These are phyloP conservation scores for Semotilus atromaculatus DNA, from an alignment of 2,797 vertebrate species.

Conservation along the genomic window DNA sequence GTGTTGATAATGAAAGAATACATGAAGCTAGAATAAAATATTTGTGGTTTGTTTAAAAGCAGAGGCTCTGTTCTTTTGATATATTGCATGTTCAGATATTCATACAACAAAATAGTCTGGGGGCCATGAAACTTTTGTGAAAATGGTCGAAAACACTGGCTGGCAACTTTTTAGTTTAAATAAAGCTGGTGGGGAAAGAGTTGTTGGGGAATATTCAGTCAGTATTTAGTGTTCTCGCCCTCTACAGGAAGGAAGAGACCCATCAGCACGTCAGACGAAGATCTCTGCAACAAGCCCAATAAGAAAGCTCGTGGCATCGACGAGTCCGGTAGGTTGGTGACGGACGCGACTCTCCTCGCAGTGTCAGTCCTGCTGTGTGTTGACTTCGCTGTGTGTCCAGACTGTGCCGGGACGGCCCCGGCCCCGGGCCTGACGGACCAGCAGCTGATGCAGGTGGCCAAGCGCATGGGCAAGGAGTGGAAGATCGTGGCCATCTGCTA, in stretches of 20 bases:
- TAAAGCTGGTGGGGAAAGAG: too few relatives aligned
- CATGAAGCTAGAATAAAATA: too few relatives aligned
- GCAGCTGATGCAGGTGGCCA: slow-evolving; percentile 82
- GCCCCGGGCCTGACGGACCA: slow-evolving; percentile 72
- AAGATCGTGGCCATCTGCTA: slow-evolving; percentile 78
- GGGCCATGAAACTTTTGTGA: too few relatives aligned
- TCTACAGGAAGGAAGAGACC: slow-evolving; percentile 69
- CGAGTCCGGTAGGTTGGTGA: slow-evolving; percentile 71
- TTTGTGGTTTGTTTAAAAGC: too few relatives aligned
- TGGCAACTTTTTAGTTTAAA: too few relatives aligned
- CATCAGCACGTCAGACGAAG: slow-evolving; percentile 74
- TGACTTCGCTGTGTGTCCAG: slow-evolving; percentile 61
- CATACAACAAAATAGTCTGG: too few relatives aligned
- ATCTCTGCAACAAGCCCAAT: slow-evolving; percentile 34
- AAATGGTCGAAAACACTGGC: too few relatives aligned
- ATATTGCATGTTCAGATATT: too few relatives aligned
- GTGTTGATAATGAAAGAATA: too few relatives aligned
- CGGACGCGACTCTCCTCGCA: too few relatives aligned
- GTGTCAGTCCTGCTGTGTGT: too few relatives aligned
- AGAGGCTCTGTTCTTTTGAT: too few relatives aligned
- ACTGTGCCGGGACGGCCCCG: slow-evolving; percentile 54
- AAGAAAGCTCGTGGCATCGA: slow-evolving; percentile 76
- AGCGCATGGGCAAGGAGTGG: slow-evolving; percentile 82
- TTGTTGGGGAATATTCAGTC: not conserved
- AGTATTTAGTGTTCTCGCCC: not conserved